Base-by-base conservation (phyloP, 2,113 vertebrate genomes). In the Cochlearius cochlearius region DNA sequence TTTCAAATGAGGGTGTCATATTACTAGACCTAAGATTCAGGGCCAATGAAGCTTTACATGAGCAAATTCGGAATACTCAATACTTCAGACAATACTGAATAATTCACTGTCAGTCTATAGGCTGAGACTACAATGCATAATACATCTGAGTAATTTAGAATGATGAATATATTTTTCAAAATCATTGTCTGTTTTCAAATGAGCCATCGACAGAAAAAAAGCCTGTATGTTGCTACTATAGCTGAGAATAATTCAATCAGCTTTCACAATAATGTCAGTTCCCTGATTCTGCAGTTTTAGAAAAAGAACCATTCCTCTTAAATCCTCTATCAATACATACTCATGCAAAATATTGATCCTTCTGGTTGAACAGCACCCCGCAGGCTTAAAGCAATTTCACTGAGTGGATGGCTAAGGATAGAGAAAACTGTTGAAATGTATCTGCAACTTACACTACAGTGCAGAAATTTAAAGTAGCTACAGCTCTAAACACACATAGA, bases 341-440 rank as follows among this genome's bases (percentile, higher is more conserved):
- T 92, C 49, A 88, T 79, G 62, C 38, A 64, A 93, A 86, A 58
- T 79, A 93, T 90, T 93, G 88, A 95, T 95, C 47, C 16, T 25
- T 85, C 36, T 64, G 19, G 39, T 1, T 88, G 64, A 64, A 75
- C 56, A 81, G 62, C 26, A 86, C 39, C 43, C 56, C 0, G 0
- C 34, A 81, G 69, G 47, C n/a, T 58, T 85, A 64, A 74, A 91
- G 56, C 36, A 84, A 66, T 95, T 71, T 94, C 38, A 63, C 26
- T 63, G 64, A 74, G 32, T 87, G 17, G 15, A 23, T 55, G 32
- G 9, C 12, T 84, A 85, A 77, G 30, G 45, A 66, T 19, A 69
- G 34, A 71, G 30, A 74, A 43, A 74, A 18, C 20, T 78, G 9
- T 10, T 68, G 18, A 90, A 68, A 73, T 60, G 23, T 29, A 34